These are phyloP conservation scores for Watsonalla cultraria DNA, from an alignment of 2,888 invertebrate species.

Conservation along the genomic window DNA sequence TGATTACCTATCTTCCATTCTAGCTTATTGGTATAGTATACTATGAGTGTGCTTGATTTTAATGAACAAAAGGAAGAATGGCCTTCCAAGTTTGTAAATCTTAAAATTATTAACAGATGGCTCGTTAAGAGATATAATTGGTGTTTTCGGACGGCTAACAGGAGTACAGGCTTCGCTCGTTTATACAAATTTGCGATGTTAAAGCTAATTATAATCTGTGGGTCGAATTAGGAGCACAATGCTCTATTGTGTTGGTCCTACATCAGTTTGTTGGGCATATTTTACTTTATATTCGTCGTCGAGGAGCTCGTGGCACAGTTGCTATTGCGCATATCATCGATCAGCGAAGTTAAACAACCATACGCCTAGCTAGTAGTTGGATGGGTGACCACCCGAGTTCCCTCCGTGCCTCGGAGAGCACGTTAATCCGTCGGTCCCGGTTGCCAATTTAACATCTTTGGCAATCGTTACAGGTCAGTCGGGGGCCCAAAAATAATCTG, in stretches of 20 bases:
- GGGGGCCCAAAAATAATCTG: too few species aligned
- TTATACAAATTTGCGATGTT: constrained; percentile 29
- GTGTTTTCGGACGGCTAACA: constrained; percentile 23
- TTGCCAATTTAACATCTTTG: too few species aligned
- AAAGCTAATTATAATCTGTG: constrained; percentile 31
- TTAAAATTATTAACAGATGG: constrained; percentile 24
- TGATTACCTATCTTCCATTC: too few species aligned
- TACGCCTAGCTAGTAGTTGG: too few species aligned
- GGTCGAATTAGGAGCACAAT: constrained; percentile 26
- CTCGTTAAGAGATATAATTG: constrained; percentile 35
- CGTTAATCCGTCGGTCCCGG: too few species aligned
- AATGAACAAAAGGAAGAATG: not conserved
- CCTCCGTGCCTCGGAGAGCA: too few species aligned
- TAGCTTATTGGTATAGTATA: too few species aligned
- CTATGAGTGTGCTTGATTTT: not conserved
- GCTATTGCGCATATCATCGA: too few species aligned
- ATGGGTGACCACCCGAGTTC: too few species aligned
- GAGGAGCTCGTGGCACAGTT: too few species aligned
- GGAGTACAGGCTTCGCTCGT: constrained; percentile 15
- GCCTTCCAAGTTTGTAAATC: constrained; percentile 2
- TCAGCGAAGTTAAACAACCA: too few species aligned
- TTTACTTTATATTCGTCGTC: constrained; percentile 10
- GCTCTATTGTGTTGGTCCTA: constrained; percentile 19
- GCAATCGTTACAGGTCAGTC: too few species aligned
- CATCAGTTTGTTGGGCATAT: constrained; percentile 7